Base-by-base conservation (phyloP, 2,113 vertebrate genomes). In the Phylloscopus trochilus region DNA sequence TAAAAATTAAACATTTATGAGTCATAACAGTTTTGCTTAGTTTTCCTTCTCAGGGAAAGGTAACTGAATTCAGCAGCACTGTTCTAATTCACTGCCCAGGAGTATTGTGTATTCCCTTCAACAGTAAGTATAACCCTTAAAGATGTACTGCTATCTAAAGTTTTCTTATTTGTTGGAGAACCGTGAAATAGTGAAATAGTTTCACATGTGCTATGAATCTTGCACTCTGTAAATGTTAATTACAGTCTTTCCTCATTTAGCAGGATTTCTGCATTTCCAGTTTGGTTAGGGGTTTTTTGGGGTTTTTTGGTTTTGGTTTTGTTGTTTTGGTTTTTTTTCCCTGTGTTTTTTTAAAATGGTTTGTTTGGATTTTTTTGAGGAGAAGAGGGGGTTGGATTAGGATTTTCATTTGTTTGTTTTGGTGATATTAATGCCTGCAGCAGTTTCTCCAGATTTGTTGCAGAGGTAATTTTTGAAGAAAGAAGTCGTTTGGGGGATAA, bases 31-130 rank as follows among this genome's bases (percentile, higher is more conserved):
- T 83, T 88, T 72, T 69, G 35, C 51, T 68, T 79, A 11, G 20
- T 66, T 93, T 91, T 8, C 0, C 49, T 69, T 93, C 41, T 90
- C 92, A 89, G 58, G 75, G 75, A 93, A 93, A 91, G 70, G 83
- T 53, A 97, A 93, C 83, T 95, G 84, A 94, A 95, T 87, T 96
- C 91, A 93, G 85, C 53, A 91, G 49, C 93, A 87, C 64, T 96
- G 85, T 96, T 97, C 74, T 72, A 95, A 91, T 88, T 92, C 70
- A 76, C 46, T 85, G 70, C 52, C 56, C 92, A 68, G 68, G 56
- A 94, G 43, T 51, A 74, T 7, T 77, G 67, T 93, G 84, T 96
- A 94, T 96, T 96, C 69, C 19, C 12, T 10, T 51, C 13, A 23
- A 55, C 53, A 95, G 75, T 43, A 97, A 95, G 31, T 81, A 90